These are phyloP conservation scores for Apostichopus parvimensis DNA, from an alignment of 35 echinoderm and acorn worm species.

Conservation along the genomic window DNA sequence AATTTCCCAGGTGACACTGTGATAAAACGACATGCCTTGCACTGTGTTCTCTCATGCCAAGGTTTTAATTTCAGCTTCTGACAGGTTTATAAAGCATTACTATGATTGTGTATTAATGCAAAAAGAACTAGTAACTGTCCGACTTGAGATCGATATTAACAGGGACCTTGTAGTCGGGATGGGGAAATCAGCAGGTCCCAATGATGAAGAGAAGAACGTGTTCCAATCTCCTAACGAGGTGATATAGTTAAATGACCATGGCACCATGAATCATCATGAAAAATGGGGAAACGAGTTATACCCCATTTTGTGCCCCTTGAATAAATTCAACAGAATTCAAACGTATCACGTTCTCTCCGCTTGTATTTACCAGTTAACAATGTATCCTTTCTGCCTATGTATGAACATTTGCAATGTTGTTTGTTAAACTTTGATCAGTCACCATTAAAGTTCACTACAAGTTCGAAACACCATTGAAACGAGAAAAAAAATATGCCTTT, in stretches of 20 bases:
- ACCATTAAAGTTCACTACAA: too few species aligned
- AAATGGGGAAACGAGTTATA: not conserved
- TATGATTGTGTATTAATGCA: slow-evolving; percentile 45
- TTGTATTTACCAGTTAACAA: too few species aligned
- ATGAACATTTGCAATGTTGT: too few species aligned
- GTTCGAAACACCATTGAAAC: too few species aligned
- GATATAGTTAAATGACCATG: not conserved
- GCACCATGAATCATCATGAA: not conserved
- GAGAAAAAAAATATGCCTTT: too few species aligned
- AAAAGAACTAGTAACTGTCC: not conserved
- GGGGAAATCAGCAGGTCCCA: not conserved
- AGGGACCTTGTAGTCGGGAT: not conserved
- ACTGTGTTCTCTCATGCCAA: slow-evolving; percentile 31
- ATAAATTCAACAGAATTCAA: too few species aligned
- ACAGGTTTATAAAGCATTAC: slow-evolving; percentile 37
- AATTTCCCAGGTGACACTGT: slow-evolving; percentile 36
- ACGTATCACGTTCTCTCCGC: too few species aligned
- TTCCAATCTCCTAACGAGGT: not conserved
- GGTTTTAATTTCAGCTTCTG: slow-evolving; percentile 37
- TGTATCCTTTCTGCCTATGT: too few species aligned
- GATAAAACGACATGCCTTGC: slow-evolving; percentile 29
- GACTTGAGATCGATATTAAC: not conserved
- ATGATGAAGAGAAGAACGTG: not conserved
- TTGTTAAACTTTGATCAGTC: too few species aligned
- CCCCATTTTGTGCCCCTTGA: not conserved